Evolutionary conservation across 1,140 invertebrate genomes (phyloP).

Genomic region (Anastatus disparis): DNA sequence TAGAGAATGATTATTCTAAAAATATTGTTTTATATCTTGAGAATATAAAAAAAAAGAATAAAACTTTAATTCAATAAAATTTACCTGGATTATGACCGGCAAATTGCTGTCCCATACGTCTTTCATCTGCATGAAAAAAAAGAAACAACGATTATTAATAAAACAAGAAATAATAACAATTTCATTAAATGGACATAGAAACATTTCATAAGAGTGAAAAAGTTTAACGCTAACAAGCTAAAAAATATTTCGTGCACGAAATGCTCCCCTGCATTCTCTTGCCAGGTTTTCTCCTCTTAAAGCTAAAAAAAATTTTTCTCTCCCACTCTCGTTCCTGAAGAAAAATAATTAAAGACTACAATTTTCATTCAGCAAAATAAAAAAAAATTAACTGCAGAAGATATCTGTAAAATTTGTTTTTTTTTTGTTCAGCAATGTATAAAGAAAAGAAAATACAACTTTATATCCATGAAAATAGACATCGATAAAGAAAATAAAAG

Average conservation of each 20-base stretch:
- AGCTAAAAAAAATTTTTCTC: too few relatives aligned
- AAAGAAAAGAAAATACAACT: too few relatives aligned
- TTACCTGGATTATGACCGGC: constrained; percentile 50
- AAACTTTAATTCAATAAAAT: constrained; percentile 10
- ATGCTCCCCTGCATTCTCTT: not conserved
- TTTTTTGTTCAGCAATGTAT: not conserved
- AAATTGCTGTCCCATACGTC: constrained; percentile 57
- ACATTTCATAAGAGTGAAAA: constrained; percentile 13
- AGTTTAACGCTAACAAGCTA: constrained; percentile 32
- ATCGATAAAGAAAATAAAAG: too few relatives aligned
- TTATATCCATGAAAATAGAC: too few relatives aligned
- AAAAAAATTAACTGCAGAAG: too few relatives aligned
- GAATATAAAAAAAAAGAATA: too few relatives aligned
- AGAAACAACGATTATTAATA: constrained; percentile 10
- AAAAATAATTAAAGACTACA: not conserved
- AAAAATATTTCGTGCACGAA: constrained; percentile 32
- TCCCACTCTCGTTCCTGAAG: not conserved
- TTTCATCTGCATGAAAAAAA: constrained; percentile 60
- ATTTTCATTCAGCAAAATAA: constrained; percentile 15
- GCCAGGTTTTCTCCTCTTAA: too few relatives aligned
- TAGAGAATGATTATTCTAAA: too few relatives aligned
- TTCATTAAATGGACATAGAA: constrained; percentile 9
- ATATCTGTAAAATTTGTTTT: constrained; percentile 31
- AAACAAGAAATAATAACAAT: not conserved
- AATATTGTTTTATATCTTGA: too few relatives aligned